These are phyloP conservation scores for Syndactyla subalaris DNA, from an alignment of 2,797 vertebrate genomes.

Conservation along the genomic window DNA sequence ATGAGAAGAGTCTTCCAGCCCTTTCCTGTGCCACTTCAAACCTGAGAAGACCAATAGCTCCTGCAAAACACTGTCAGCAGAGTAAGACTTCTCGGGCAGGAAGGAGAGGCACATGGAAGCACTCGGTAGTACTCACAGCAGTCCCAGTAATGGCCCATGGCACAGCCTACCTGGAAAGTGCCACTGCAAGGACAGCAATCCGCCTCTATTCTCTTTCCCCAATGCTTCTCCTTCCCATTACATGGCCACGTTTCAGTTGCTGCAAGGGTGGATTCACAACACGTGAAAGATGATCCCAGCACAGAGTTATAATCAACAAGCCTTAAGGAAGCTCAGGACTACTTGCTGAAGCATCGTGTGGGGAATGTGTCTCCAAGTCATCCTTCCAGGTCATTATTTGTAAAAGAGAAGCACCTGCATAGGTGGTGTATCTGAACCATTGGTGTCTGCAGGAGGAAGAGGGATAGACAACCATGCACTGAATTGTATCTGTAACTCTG, in stretches of 20 bases:
- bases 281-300: rapidly evolving
- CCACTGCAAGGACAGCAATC: neutral
- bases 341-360: neutral
- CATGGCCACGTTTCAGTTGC: neutral
- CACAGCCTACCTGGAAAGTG: neutral
- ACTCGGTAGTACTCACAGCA: neutral
- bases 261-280: neutral
- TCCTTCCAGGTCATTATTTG: neutral
- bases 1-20: neutral
- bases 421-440: neutral
- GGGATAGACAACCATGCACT: neutral
- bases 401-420: neutral
- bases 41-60: neutral
- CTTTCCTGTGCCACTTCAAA: neutral
- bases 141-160: rapidly evolving
- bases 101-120: neutral
- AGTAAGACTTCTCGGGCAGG: rapidly evolving
- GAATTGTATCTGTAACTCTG: neutral
- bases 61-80: neutral
- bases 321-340: neutral
- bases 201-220: neutral
- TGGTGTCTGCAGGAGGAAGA: neutral
- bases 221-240: rapidly evolving
- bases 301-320: rapidly evolving
- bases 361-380: neutral